Base-by-base conservation (phyloP, 2,797 vertebrate species). In the Anomalospiza imberbis region DNA sequence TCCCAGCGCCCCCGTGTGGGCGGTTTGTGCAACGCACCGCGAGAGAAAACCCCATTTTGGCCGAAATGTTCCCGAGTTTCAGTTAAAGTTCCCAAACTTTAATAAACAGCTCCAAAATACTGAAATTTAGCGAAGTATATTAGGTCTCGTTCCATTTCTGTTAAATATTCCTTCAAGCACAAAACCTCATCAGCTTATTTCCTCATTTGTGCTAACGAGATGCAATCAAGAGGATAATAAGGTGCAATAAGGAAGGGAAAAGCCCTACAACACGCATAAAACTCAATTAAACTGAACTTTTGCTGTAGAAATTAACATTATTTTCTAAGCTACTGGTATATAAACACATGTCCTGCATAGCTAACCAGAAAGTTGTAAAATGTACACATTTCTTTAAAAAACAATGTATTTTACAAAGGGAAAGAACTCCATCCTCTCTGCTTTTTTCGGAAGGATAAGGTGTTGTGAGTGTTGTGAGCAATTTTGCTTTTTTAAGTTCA, bases 1-100 rank as follows among this genome's bases (percentile, higher is more conserved):
- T 96, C 47, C 48, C 91, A 95, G 89, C 87, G 98, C 97, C 98
- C 98, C 94, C 98, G 97, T 96, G 94, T 95, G 98, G 87, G 65
- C 40, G 6, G 36, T 63, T 26, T 16, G n/a, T 62, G 93, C 75
- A 97, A 53, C 86, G 74, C 90, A 92, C 21, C 0, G 2, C 20
- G 18, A n/a, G 4, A 21, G 10, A 42, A 63, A n/a, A 19, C 38
- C 7, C 34, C 61, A 17, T 24, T 45, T 40, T 2, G 4, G 17
- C 32, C 20, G n/a, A 66, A 58, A 25, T 1, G 31, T 28, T 31
- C 67, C 60, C 48, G 13, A 50, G 2, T 24, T 87, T 40, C 50
- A 10, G 4, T 5, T 50, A 3, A n/a, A 82, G 10, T 7, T 72
- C 62, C 28, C 4, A 11, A 40, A 38, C 55, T 80, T 58, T 17